Evolutionary conservation across 2,797 vertebrate species (phyloP), one percentile per base, ranked within the genome.

Genomic region (Poeciliopsis presidionis): DNA sequence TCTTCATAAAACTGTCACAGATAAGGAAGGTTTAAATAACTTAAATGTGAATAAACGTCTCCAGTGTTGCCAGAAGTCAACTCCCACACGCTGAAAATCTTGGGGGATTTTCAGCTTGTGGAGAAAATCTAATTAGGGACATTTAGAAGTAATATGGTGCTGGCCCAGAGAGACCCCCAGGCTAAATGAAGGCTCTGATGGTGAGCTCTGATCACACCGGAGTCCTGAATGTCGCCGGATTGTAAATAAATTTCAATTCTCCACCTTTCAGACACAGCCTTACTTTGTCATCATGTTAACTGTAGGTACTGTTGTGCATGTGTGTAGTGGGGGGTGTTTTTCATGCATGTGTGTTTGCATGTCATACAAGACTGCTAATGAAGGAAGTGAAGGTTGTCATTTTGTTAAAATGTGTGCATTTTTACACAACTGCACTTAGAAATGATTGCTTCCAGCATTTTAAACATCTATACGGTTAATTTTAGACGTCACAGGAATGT

Each of bases 211-310:
- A 79, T 77, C 46, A 36, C 13, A 33, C 57, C 46, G 16, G 33
- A 86, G 75, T 80, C 53, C 3, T 63, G 11, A 16, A 18, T 2
- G 76, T 49, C 76, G 72, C 86, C 6, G 43, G 16, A 81, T 87
- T 78, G 45, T 87, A 46, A 88, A 81, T 82, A 72, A 83, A 63
- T 43, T 55, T 79, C 78, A 53, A 63, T 82, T 84, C 79, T 87
- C 43, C 46, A 36, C 30, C 79, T 85, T 81, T 73, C 92, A 91
- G 88, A 93, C 95, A 70, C 94, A 95, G 95, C 93, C 95, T 90
- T 96, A 96, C 91, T 97, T 96, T 92, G 96, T 97, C 89, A 88
- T 97, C 93, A 92, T 97, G 89, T 97, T 96, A 86, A 97, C 95
- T 92, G 96, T 97, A 97, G 86, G 97, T 97, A 94, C 73, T 76